phyloP scores from a whole-genome alignment of 2,797 vertebrate species.

The Protonibea diacanthus region DNA sequence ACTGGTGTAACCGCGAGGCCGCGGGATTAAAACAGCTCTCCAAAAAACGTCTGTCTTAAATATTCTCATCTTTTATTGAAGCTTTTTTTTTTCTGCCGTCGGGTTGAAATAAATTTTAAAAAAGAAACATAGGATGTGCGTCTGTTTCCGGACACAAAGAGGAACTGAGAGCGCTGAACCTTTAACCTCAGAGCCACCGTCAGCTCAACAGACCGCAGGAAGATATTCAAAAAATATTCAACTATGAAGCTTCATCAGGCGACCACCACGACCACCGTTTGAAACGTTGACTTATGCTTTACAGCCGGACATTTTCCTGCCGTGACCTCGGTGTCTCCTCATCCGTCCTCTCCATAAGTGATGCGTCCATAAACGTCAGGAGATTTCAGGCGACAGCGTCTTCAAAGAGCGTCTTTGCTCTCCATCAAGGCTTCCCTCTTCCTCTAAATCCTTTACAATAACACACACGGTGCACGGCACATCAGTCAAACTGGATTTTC shows the following conservation, averaged over 20 bases:
- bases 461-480: slow-evolving; percentile 34
- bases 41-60: neutral
- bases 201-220: slow-evolving; percentile 4
- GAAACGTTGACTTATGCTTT: neutral
- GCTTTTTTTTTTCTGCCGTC: neutral
- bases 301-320: neutral
- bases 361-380: slow-evolving; percentile 43
- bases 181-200: neutral
- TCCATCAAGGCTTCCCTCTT: slow-evolving; percentile 20
- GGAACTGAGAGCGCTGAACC: neutral
- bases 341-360: slow-evolving; percentile 7
- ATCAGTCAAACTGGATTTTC: slow-evolving; percentile 44
- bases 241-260: neutral
- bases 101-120: neutral
- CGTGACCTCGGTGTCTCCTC: neutral
- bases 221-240: neutral
- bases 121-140: neutral
- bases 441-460: slow-evolving; percentile 62
- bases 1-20: slow-evolving; percentile 12
- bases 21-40: slow-evolving; percentile 4
- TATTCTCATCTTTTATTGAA: neutral
- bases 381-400: slow-evolving; percentile 15
- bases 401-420: slow-evolving; percentile 49
- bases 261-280: neutral
- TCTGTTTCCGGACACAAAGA: slow-evolving; percentile 10